Base-by-base conservation (phyloP, 2,888 invertebrate species). In the Dermolepida albohirtum region DNA sequence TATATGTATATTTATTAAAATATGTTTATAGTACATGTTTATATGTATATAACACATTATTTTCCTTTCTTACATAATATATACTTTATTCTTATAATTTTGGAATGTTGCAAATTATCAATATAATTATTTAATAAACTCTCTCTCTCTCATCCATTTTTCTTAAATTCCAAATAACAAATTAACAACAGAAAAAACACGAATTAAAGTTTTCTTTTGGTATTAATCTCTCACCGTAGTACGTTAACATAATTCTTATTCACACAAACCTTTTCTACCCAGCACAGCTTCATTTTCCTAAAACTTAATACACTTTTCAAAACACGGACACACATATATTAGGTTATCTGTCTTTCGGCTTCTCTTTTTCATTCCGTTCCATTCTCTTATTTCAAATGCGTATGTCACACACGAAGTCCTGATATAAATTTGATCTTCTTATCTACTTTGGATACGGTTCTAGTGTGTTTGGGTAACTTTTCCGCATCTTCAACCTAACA, bases 261-360 rank as follows among this genome's bases (percentile, higher is more conserved):
- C 47, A 14, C 47, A 16, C 22, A 47, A 47, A 5, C 14, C 47
- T 22, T 49, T 17, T 1, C 8, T 22, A 47, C 12, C 6, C 16
- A 49, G n/a, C 22, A 16, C 49, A 22, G 49, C 22, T 22, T 22
- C 17, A 49, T 49, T 49, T 5, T 22, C 10, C 11, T 16, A 17
- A 14, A 47, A 10, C 22, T 1, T 22, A 16, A 22, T 49, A 10
- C 49, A 49, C 8, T 10, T 49, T 22, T 49, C 22, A 49, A 17
- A 54, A 54, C 54, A 39, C 11, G 54, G 54, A 54, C 40, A 54
- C 54, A 34, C 14, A 41, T 40, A 54, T 39, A 54, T 54, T 54
- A 22, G 22, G 2, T 49, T 47, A 47, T 47, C 34, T 7, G 34
- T 34, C 16, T 16, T 5, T 1, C 47, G 10, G 16, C 47, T 22